These are phyloP conservation scores for Oncorhynchus kisutch DNA, from an alignment of 2,113 vertebrate genomes.

Conservation along the genomic window DNA sequence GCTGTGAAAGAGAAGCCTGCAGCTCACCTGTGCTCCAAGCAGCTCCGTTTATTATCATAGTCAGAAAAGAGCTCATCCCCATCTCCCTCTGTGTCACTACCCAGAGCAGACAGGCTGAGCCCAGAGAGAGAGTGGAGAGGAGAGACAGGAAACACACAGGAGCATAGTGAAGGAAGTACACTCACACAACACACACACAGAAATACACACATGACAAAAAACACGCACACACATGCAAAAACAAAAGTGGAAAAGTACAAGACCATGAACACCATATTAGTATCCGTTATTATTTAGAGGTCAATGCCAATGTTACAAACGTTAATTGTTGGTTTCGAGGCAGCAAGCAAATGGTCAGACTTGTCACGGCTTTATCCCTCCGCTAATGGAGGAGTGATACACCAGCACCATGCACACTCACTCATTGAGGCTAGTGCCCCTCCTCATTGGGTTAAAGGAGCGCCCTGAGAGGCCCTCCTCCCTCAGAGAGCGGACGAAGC, in stretches of 20 bases:
- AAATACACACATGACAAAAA: too few relatives aligned
- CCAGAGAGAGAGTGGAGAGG: neutral
- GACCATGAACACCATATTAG: too few relatives aligned
- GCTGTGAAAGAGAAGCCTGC: neutral
- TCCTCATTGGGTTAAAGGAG: slow-evolving; percentile 59
- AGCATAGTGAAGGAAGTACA: too few relatives aligned
- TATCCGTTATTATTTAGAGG: too few relatives aligned
- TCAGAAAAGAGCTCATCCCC: slow-evolving; percentile 30
- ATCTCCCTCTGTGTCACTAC: slow-evolving; percentile 48
- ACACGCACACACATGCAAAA: slow-evolving; percentile 4
- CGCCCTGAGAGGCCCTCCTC: slow-evolving; percentile 55
- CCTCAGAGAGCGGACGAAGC: slow-evolving; percentile 43
- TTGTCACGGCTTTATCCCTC: neutral
- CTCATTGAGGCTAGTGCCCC: slow-evolving; percentile 69
- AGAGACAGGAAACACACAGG: neutral
- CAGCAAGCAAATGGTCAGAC: neutral
- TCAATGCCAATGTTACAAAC: neutral
- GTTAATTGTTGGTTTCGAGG: neutral
- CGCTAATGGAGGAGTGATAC: slow-evolving; percentile 11
- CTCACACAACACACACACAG: too few relatives aligned
- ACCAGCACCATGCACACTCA: slow-evolving; percentile 64
- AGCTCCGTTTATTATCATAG: slow-evolving; percentile 29
- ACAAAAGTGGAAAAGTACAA: neutral
- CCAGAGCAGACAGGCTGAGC: slow-evolving; percentile 58
- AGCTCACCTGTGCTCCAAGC: slow-evolving; percentile 61